Percentiles rank a stretch among this genome's conserved stretches.
phyloP scores from a whole-genome alignment of 2,888 invertebrate genomes.

The Smittia sp. region DNA sequence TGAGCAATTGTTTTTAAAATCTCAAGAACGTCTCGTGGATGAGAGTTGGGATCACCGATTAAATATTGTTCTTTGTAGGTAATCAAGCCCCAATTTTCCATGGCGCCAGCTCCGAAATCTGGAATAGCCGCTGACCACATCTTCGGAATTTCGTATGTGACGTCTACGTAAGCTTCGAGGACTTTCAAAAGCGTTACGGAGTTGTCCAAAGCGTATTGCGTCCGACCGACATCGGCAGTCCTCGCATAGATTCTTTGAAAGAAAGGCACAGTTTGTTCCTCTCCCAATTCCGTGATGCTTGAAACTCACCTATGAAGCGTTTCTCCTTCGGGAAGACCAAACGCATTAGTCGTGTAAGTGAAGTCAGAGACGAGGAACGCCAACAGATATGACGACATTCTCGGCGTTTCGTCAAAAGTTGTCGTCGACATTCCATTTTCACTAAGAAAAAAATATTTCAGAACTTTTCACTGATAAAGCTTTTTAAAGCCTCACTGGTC shows the following conservation, averaged over 20 bases:
- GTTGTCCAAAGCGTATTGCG: neutral
- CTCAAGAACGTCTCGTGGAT: constrained; percentile 8
- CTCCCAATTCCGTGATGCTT: too few relatives aligned
- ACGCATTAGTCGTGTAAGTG: neutral
- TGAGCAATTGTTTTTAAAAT: neutral
- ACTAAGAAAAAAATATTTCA: too few relatives aligned
- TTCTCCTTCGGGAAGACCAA: neutral
- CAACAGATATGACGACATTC: constrained; percentile 13
- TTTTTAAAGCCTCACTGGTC: too few relatives aligned
- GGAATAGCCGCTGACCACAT: constrained; percentile 27
- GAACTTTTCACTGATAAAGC: too few relatives aligned
- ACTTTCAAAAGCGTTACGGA: neutral
- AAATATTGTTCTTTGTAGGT: constrained; percentile 32
- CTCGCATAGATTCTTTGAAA: neutral
- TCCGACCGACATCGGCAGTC: neutral
- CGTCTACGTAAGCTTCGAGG: neutral
- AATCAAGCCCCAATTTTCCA: constrained; percentile 36
- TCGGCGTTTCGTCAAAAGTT: neutral
- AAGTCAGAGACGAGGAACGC: constrained; percentile 29
- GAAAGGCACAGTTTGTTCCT: too few relatives aligned
- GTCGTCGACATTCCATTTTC: too few relatives aligned
- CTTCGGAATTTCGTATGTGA: constrained; percentile 19
- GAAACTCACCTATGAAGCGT: neutral
- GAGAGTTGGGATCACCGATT: neutral
- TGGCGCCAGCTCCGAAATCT: constrained; percentile 22